phyloP scores from a whole-genome alignment of 2,888 invertebrate species.

The Altica lythri region DNA sequence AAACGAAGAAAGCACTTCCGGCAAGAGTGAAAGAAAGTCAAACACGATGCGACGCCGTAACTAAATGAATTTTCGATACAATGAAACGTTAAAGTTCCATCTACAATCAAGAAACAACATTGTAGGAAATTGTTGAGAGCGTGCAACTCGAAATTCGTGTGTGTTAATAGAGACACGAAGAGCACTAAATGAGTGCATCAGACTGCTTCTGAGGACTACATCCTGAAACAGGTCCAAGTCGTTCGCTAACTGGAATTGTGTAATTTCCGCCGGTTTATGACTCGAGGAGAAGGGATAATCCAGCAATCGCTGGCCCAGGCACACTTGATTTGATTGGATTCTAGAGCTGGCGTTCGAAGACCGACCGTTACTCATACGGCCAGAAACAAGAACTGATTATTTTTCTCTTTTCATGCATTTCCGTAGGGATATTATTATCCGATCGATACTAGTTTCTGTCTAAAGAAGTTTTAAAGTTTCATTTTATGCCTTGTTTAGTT shows the following conservation, averaged over 20 bases:
- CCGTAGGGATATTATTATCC: constrained; percentile 36
- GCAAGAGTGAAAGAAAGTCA: neutral
- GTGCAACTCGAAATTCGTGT: constrained; percentile 36
- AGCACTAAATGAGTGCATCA: constrained; percentile 44
- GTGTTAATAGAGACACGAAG: constrained; percentile 43
- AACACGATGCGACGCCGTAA: neutral
- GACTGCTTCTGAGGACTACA: constrained; percentile 43
- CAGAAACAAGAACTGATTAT: constrained; percentile 21
- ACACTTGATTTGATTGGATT: constrained; percentile 56
- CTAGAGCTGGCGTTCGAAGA: constrained; percentile 52
- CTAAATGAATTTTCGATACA: constrained; percentile 18
- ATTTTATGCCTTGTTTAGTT: no score
- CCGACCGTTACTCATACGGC: constrained; percentile 29
- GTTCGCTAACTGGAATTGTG: constrained; percentile 51
- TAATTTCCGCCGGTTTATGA: constrained; percentile 55
- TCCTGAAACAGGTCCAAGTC: constrained; percentile 48
- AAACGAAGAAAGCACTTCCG: neutral
- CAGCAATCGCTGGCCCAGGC: constrained; percentile 46
- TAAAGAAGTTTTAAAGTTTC: constrained; percentile 12
- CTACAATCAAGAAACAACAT: constrained; percentile 16
- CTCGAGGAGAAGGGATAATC: constrained; percentile 44
- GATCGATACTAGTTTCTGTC: constrained; percentile 10
- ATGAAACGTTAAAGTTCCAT: constrained; percentile 15
- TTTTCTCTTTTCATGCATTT: constrained; percentile 26
- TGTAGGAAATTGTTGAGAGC: constrained; percentile 32